These are phyloP conservation scores for Malurus cyaneus DNA, from an alignment of 2,113 vertebrate genomes.

Conservation along the genomic window DNA sequence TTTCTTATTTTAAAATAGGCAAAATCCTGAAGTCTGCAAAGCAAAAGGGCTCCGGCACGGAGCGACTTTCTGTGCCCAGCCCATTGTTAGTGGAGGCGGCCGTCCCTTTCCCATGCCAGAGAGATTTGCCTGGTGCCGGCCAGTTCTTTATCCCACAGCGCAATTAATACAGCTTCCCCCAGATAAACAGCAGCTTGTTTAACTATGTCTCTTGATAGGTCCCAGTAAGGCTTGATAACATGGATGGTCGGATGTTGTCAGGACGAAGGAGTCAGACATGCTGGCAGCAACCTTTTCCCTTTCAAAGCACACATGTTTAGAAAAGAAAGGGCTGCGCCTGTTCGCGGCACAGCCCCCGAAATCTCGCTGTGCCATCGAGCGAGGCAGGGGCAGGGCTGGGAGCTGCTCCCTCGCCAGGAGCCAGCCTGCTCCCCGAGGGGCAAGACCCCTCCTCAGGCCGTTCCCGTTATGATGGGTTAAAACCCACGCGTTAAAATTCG, in stretches of 20 bases:
- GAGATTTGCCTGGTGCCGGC: slow-evolving; percentile 86
- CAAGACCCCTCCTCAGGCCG: neutral
- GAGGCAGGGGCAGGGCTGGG: neutral
- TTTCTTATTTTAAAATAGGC: neutral
- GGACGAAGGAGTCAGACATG: slow-evolving; percentile 86
- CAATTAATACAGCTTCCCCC: slow-evolving; percentile 81
- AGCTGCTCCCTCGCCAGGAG: neutral
- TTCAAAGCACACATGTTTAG: slow-evolving; percentile 76
- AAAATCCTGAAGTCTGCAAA: slow-evolving; percentile 2
- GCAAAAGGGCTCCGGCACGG: neutral
- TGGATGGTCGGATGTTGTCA: slow-evolving; percentile 81
- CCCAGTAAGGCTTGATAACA: slow-evolving; percentile 86
- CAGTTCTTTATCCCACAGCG: slow-evolving; percentile 77
- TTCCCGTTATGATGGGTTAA: neutral
- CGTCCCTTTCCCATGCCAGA: slow-evolving; percentile 79
- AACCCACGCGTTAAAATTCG: neutral
- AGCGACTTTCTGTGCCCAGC: slow-evolving; percentile 29
- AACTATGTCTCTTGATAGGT: slow-evolving; percentile 80
- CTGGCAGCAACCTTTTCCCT: slow-evolving; percentile 80
- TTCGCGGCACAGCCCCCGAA: slow-evolving; percentile 61
- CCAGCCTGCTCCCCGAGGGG: neutral
- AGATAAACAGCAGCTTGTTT: slow-evolving; percentile 90
- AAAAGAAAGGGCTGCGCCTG: slow-evolving; percentile 67
- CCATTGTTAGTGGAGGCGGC: slow-evolving; percentile 76
- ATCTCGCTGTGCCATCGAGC: slow-evolving; percentile 56